Conservation (phyloP, 2,113 vertebrate species). For the Taurulus bubalis region DNA sequence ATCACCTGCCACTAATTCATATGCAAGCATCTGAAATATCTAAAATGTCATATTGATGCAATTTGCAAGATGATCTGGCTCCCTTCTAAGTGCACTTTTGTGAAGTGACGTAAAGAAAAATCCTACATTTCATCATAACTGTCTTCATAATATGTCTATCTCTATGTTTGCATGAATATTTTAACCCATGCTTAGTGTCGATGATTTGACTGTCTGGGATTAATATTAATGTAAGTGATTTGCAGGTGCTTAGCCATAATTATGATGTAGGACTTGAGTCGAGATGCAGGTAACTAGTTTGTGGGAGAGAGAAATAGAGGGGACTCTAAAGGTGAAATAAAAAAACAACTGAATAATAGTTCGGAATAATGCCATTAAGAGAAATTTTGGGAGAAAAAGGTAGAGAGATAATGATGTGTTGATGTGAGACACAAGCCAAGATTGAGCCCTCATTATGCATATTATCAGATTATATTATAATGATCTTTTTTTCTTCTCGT, state of each 20-base stretch:
- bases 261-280: slow-evolving; percentile 67
- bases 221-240: slow-evolving; percentile 76
- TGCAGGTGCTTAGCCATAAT: slow-evolving; percentile 66
- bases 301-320: slow-evolving; percentile 34
- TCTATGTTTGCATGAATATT: slow-evolving; percentile 60
- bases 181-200: slow-evolving; percentile 58
- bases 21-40: neutral
- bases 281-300: slow-evolving; percentile 58
- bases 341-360: slow-evolving; percentile 34
- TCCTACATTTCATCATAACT: neutral
- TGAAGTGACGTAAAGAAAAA: neutral
- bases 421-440: slow-evolving; percentile 44
- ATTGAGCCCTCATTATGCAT: slow-evolving; percentile 35
- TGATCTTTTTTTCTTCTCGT: neutral
- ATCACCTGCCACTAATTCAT: neutral
- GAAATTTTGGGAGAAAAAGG: slow-evolving; percentile 21
- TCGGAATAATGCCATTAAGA: slow-evolving; percentile 33
- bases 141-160: slow-evolving; percentile 9
- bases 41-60: neutral
- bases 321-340: slow-evolving; percentile 45
- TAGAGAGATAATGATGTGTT: slow-evolving; percentile 51
- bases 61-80: neutral
- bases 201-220: slow-evolving; percentile 60
- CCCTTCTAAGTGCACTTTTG: neutral
- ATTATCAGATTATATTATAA: slow-evolving; percentile 25